Conservation (phyloP, 2,113 vertebrate species). For the Felis chaus region DNA sequence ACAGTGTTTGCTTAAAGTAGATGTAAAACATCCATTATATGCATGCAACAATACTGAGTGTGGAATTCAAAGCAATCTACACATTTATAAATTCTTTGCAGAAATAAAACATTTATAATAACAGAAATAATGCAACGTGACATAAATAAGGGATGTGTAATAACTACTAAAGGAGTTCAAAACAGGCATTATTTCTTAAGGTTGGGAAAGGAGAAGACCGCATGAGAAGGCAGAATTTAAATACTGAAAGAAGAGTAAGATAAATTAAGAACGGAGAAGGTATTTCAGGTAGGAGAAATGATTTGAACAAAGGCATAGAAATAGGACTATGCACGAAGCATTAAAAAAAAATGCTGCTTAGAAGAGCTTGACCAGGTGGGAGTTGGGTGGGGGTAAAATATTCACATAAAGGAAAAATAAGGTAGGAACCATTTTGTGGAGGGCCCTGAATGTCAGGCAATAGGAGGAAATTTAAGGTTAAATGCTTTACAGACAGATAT, state of each 20-base stretch:
- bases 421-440: slow-evolving; percentile 1
- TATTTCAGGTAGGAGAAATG: slow-evolving; percentile 17
- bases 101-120: background rate
- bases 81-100: slow-evolving; percentile 18
- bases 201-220: background rate
- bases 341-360: slow-evolving; percentile 28
- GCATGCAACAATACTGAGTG: background rate
- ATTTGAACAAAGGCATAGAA: slow-evolving; percentile 36
- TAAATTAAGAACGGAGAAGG: background rate
- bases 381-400: slow-evolving; percentile 25
- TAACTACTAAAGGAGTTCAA: background rate
- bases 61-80: slow-evolving; percentile 25
- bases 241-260: background rate
- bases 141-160: background rate
- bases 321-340: background rate
- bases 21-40: background rate
- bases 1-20: background rate
- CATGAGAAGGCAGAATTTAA: background rate
- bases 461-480: background rate
- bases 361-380: background rate
- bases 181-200: background rate
- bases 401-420: background rate
- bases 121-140: background rate
- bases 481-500: background rate
- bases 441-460: background rate